phyloP scores from a whole-genome alignment of 1,140 invertebrate genomes.

The Cyclargus thomasi region DNA sequence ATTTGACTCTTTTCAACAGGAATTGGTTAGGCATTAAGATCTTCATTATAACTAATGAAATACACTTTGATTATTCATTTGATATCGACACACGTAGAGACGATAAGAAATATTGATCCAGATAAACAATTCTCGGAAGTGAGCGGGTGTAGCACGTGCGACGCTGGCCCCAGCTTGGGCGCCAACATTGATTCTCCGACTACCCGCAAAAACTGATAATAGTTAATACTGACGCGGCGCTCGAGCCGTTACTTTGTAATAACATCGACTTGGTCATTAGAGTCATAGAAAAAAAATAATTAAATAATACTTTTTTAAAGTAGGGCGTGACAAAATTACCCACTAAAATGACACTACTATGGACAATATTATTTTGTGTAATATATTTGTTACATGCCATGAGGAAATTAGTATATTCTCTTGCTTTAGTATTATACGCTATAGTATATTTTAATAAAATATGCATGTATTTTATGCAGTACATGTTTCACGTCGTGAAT shows the following conservation, averaged over 20 bases:
- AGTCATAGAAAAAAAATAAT: not conserved
- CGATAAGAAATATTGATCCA: slow-evolving; percentile 7
- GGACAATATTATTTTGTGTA: too few relatives aligned
- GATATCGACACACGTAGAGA: not conserved
- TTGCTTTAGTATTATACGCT: too few relatives aligned
- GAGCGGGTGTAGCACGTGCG: not conserved
- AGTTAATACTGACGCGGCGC: not conserved
- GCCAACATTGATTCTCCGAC: not conserved
- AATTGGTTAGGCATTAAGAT: too few relatives aligned
- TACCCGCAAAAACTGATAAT: not conserved
- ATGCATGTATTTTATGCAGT: too few relatives aligned
- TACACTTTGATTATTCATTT: not conserved
- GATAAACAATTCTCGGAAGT: slow-evolving; percentile 7
- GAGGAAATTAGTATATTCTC: too few relatives aligned
- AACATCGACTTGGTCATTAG: not conserved
- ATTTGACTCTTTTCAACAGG: too few relatives aligned
- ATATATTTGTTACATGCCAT: too few relatives aligned
- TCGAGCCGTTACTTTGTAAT: not conserved
- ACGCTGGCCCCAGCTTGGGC: not conserved
- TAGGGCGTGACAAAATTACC: too few relatives aligned
- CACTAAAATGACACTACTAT: too few relatives aligned
- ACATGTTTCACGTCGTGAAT: too few relatives aligned
- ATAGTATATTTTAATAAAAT: too few relatives aligned
- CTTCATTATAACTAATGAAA: too few relatives aligned
- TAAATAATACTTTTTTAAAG: not conserved